A percentile compares a stretch with the other conserved stretches of the same genome.
These are phyloP conservation scores for Rousettus leschenaultii DNA, from an alignment of 2,113 vertebrate species.

Conservation along the genomic window DNA sequence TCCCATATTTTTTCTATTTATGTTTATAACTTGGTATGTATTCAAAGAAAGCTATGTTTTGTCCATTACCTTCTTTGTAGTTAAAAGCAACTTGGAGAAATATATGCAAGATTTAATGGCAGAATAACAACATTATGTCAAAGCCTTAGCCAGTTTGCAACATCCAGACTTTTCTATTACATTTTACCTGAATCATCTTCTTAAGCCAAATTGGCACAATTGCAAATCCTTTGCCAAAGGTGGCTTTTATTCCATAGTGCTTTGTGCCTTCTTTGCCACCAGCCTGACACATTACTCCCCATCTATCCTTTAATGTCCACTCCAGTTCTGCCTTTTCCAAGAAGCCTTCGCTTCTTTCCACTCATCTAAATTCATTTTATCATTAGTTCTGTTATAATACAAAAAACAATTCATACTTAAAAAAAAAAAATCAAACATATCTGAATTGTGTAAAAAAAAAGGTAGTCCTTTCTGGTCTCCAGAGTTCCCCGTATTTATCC, in stretches of 20 bases:
- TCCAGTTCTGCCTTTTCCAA: not conserved
- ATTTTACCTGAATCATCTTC: not conserved
- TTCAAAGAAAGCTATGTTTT: constrained; percentile 17
- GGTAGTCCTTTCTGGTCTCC: not conserved
- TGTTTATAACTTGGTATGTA: not conserved
- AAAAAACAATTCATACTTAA: not conserved
- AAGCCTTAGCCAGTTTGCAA: not conserved
- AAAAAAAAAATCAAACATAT: not conserved
- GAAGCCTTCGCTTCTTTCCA: not conserved
- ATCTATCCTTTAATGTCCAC: not conserved
- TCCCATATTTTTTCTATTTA: not conserved
- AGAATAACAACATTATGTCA: not conserved
- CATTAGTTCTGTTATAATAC: not conserved
- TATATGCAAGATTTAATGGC: not conserved
- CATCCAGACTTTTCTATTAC: not conserved
- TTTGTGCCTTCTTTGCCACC: not conserved
- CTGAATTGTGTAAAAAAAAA: not conserved
- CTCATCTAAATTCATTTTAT: not conserved
- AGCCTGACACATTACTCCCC: not conserved
- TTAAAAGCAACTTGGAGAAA: constrained; percentile 33
- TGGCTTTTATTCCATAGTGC: not conserved
- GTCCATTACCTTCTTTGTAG: not conserved
- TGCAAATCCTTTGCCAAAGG: not conserved
- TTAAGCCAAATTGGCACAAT: not conserved
- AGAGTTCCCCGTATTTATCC: not conserved